phyloP scores from a whole-genome alignment of 2,888 invertebrate genomes.

The Zele albiditarsus region DNA sequence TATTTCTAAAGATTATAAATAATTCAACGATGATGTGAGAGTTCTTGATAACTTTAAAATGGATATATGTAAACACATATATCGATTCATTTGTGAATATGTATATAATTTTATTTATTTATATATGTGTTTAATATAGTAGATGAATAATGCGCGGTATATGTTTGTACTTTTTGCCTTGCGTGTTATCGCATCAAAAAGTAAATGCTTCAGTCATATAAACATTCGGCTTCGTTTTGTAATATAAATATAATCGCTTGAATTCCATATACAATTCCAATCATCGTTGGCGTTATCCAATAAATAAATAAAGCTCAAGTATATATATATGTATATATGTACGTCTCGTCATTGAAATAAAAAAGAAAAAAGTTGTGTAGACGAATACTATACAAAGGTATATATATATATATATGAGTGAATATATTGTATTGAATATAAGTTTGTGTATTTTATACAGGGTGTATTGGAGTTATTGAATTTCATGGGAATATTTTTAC shows the following conservation, averaged over 20 bases:
- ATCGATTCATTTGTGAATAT: neutral
- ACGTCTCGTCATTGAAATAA: neutral
- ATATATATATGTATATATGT: neutral
- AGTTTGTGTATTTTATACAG: too few relatives aligned
- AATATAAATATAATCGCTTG: neutral
- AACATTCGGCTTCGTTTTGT: neutral
- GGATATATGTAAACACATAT: neutral
- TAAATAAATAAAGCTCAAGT: neutral
- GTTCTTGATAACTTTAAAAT: neutral
- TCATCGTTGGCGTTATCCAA: neutral
- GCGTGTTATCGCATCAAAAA: neutral
- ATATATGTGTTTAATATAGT: neutral
- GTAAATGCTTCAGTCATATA: neutral
- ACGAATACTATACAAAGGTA: neutral
- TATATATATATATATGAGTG: neutral
- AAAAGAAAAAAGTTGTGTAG: neutral
- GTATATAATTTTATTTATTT: neutral
- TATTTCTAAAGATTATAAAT: neutral
- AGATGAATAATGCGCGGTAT: neutral
- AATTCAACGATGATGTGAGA: neutral
- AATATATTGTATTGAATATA: neutral
- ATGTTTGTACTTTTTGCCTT: neutral
- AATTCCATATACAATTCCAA: neutral
- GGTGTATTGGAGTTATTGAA: too few relatives aligned
- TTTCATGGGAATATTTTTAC: too few relatives aligned